Conservation (phyloP, 2,113 vertebrate genomes). For the Brienomyrus longianalis region DNA sequence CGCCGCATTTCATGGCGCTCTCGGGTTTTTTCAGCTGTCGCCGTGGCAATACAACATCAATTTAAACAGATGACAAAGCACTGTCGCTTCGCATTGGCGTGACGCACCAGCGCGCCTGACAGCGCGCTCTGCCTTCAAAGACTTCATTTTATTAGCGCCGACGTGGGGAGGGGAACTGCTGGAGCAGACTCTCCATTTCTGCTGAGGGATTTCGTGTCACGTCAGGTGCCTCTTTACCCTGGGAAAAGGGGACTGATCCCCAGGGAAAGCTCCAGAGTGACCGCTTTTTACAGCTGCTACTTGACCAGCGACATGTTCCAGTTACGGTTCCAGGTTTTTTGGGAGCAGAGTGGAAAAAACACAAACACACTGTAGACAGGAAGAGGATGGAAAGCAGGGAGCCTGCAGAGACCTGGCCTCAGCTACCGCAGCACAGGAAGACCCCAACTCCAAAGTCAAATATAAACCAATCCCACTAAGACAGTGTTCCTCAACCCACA, state of each 20-base stretch:
- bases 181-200: not conserved
- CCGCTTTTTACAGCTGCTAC: not conserved
- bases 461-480: not conserved
- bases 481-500: not conserved
- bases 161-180: not conserved
- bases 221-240: not conserved
- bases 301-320: not conserved
- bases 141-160: conserved; percentile 14
- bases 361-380: not conserved
- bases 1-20: conserved; percentile 79
- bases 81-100: conserved; percentile 72
- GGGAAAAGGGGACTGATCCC: not conserved
- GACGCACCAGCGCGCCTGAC: conserved; percentile 18
- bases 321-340: not conserved
- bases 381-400: not conserved
- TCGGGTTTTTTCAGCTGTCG: conserved; percentile 80
- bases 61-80: conserved; percentile 79
- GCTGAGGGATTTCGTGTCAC: conserved; percentile 1
- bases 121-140: conserved; percentile 16
- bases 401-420: not conserved
- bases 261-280: not conserved
- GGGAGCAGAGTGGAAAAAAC: not conserved
- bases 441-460: not conserved
- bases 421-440: not conserved
- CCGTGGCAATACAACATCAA: conserved; percentile 69